These are phyloP conservation scores for Pterocles gutturalis DNA, from an alignment of 2,113 vertebrate species.

Conservation along the genomic window DNA sequence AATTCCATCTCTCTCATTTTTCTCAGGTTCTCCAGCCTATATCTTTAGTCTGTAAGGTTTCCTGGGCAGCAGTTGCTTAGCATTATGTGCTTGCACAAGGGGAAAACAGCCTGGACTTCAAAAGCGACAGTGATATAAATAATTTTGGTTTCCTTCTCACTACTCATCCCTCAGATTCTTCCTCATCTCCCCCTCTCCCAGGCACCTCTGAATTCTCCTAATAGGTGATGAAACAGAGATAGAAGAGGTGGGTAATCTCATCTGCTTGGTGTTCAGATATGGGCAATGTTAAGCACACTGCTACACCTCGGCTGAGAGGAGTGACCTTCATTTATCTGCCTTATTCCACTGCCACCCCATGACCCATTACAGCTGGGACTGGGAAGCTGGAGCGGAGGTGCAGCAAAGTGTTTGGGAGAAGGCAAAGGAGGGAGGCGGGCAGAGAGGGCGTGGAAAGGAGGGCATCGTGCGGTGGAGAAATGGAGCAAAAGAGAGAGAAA, in stretches of 20 bases:
- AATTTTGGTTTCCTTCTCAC: background rate
- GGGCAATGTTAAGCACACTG: background rate
- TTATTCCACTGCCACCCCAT: background rate
- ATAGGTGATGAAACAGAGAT: rapidly evolving
- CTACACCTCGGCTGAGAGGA: rapidly evolving
- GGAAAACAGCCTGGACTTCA: background rate
- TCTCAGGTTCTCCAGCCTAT: background rate
- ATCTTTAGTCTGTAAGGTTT: background rate
- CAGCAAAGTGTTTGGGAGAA: background rate
- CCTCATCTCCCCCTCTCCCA: background rate
- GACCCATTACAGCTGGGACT: background rate
- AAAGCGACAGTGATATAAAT: background rate
- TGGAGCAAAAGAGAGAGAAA: background rate
- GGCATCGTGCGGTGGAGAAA: background rate
- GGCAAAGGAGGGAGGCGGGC: background rate
- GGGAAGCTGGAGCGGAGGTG: background rate
- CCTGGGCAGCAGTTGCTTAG: slow-evolving; percentile 15
- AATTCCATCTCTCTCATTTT: slow-evolving; percentile 30
- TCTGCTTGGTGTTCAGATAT: background rate
- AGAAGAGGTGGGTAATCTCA: background rate
- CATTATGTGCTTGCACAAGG: background rate
- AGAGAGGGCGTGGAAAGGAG: background rate
- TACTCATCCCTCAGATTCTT: background rate
- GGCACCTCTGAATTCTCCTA: background rate
- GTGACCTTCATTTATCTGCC: background rate